Conservation (phyloP, 2,888 invertebrate species). For the Eumerus sabulonum region DNA sequence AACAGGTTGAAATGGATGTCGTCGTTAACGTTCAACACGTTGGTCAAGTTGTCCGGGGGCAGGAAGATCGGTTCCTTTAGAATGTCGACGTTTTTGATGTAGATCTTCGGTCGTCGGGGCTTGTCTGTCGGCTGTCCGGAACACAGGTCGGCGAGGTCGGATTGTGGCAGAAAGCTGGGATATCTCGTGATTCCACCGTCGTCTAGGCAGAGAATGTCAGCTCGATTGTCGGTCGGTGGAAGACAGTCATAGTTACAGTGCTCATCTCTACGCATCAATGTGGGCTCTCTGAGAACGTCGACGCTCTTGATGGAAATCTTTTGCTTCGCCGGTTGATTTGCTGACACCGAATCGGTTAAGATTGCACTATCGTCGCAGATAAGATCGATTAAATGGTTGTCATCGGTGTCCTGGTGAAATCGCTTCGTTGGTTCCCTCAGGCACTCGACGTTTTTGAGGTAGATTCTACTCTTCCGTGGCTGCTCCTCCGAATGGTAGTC, state of each 20-base stretch:
- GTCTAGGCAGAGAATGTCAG: constrained; percentile 39
- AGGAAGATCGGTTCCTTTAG: constrained; percentile 76
- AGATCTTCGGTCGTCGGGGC: constrained; percentile 76
- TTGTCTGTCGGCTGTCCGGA: constrained; percentile 66
- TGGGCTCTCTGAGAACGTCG: constrained; percentile 76
- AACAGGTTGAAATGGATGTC: constrained; percentile 64
- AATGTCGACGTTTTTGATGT: constrained; percentile 78
- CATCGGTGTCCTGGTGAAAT: constrained; percentile 41
- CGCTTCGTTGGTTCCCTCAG: constrained; percentile 73
- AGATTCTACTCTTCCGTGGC: constrained; percentile 75
- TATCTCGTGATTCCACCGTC: constrained; percentile 36
- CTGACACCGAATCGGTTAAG: constrained; percentile 13
- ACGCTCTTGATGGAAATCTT: constrained; percentile 78
- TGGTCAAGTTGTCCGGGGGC: constrained; percentile 69
- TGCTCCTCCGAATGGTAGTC: constrained; percentile 26
- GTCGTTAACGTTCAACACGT: constrained; percentile 66
- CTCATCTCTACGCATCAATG: constrained; percentile 73
- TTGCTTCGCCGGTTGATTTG: constrained; percentile 70
- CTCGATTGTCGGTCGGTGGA: constrained; percentile 19
- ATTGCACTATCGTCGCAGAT: constrained; percentile 50
- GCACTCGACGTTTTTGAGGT: constrained; percentile 77
- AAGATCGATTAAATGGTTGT: constrained; percentile 57
- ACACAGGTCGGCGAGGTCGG: constrained; percentile 34
- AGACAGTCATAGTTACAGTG: constrained; percentile 66
- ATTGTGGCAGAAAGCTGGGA: constrained; percentile 39